Conservation (phyloP, 1,140 invertebrate genomes). For the Akabosia matsudoensis region DNA sequence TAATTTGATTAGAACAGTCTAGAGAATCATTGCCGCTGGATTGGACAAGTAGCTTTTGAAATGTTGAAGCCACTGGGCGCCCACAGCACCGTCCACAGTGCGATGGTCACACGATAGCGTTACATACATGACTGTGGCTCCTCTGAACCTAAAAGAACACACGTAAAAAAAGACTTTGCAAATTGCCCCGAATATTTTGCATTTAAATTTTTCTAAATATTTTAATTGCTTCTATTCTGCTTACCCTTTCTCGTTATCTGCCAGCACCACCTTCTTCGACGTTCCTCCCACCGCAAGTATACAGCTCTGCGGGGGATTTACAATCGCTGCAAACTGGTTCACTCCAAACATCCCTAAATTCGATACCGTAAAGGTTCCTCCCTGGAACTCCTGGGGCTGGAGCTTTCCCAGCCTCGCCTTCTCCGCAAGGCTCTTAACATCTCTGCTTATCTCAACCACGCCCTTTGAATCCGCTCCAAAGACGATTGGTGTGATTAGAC, state of each 20-base stretch:
- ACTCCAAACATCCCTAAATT: slow-evolving; percentile 98
- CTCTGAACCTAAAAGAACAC: slow-evolving; percentile 53
- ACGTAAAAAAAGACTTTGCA: slow-evolving; percentile 28
- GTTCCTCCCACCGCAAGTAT: slow-evolving; percentile 65
- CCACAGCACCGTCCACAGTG: slow-evolving; percentile 71
- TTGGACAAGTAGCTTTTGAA: slow-evolving; percentile 64
- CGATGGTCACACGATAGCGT: slow-evolving; percentile 69
- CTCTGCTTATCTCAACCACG: slow-evolving; percentile 78
- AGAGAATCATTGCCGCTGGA: slow-evolving; percentile 65
- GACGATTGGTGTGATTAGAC: slow-evolving; percentile 96
- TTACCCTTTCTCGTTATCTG: slow-evolving; percentile 54
- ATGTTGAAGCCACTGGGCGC: slow-evolving; percentile 64
- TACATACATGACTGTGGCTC: slow-evolving; percentile 60
- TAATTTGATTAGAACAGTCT: slow-evolving; percentile 43
- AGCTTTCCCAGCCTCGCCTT: slow-evolving; percentile 93
- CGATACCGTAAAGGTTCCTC: slow-evolving; percentile 78
- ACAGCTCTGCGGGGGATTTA: slow-evolving; percentile 68
- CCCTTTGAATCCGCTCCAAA: slow-evolving; percentile 91
- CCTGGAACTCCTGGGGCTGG: slow-evolving; percentile 94
- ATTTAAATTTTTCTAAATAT: neutral
- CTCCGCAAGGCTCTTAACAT: slow-evolving; percentile 77
- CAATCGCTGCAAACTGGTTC: slow-evolving; percentile 65
- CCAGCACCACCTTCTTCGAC: slow-evolving; percentile 57
- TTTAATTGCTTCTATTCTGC: no score
- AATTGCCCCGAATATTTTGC: slow-evolving; percentile 15